Base-by-base conservation (phyloP, 2,888 invertebrate genomes). In the Helobdella robusta region DNA sequence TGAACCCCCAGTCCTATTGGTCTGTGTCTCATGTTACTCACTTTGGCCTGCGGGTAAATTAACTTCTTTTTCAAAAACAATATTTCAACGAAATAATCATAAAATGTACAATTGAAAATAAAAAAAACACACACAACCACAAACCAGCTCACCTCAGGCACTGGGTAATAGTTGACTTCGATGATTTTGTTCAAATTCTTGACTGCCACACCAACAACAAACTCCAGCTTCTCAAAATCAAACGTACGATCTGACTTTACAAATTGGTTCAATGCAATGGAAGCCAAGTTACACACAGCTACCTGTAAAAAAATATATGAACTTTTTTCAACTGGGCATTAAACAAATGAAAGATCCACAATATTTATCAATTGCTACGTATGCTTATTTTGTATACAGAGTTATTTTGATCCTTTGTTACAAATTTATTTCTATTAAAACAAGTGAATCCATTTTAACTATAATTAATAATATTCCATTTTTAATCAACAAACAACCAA, bases 241-340 rank as follows among this genome's bases (percentile, higher is more conserved):
- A 86, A 98, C 0, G 46, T 63, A 28, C 87, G 28, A 56, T 56
- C 62, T 1, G 84, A 80, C 74, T 70, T 85, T 0, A 98, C 90
- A 82, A 89, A 99, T 86, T 89, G 90, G 79, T 93, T 94, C 2
- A 98, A 83, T 1, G 97, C 97, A 73, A 98, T 86, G 0, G 97
- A 98, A 0, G 97, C 98, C 75, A 98, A 83, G 82, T 97, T 97
- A 79, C 97, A 98, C 0, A 97, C 97, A 4, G 97, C 97, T 40
- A 94, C 80, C 83, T 84, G 72, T 1, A 50, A 30, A 23, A 58
- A 54, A 6, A 44, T 8, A 64, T 48, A 6, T 18, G 59, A 5
- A 20, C 5, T n/a, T n/a, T n/a, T n/a, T n/a, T n/a, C n/a, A n/a
- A n/a, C n/a, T n/a, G n/a, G n/a, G n/a, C n/a, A n/a, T n/a, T n/a